These are phyloP conservation scores for Drosophila orosa DNA, from an alignment of 1,140 invertebrate genomes.

Conservation along the genomic window DNA sequence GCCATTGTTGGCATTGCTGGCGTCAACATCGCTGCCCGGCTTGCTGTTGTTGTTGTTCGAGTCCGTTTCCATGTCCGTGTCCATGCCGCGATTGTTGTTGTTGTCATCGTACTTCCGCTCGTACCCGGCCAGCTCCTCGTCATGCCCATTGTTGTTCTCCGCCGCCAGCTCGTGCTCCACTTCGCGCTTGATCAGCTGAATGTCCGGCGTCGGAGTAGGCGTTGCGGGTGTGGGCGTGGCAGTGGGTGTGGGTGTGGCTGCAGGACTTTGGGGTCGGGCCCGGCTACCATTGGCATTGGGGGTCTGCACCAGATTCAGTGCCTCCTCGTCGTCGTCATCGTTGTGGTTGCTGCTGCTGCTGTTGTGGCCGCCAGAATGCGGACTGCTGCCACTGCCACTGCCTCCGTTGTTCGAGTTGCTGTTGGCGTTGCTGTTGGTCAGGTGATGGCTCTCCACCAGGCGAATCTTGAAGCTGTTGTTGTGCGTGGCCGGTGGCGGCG, in stretches of 20 bases:
- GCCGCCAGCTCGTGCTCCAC: conserved; percentile 51
- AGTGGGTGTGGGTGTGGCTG: conserved; percentile 5
- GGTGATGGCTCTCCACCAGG: conserved; percentile 73
- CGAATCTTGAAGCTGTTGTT: conserved; percentile 79
- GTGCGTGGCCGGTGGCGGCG: conserved; percentile 39
- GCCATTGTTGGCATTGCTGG: conserved; percentile 54
- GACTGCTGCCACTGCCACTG: conserved; percentile 26
- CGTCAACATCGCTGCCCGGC: conserved; percentile 39
- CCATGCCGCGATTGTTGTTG: conserved; percentile 67
- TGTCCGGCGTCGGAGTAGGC: conserved; percentile 59
- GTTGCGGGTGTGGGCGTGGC: conserved; percentile 24
- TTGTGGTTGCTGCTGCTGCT: conserved; percentile 25
- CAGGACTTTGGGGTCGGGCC: conserved; percentile 39
- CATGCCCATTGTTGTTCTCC: conserved; percentile 61
- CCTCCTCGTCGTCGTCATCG: conserved; percentile 69
- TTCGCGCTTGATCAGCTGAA: conserved; percentile 68
- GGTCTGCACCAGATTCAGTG: conserved; percentile 75
- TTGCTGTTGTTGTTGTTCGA: conserved; percentile 80
- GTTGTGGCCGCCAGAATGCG: conserved; percentile 30
- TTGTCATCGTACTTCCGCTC: conserved; percentile 76
- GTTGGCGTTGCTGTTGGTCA: conserved; percentile 55
- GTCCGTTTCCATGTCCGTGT: conserved; percentile 69
- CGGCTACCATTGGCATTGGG: conserved; percentile 67
- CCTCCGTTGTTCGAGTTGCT: conserved; percentile 16
- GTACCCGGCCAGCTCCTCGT: conserved; percentile 55